These are phyloP conservation scores for Blastobasis adustella DNA, from an alignment of 2,888 invertebrate species.

Conservation along the genomic window DNA sequence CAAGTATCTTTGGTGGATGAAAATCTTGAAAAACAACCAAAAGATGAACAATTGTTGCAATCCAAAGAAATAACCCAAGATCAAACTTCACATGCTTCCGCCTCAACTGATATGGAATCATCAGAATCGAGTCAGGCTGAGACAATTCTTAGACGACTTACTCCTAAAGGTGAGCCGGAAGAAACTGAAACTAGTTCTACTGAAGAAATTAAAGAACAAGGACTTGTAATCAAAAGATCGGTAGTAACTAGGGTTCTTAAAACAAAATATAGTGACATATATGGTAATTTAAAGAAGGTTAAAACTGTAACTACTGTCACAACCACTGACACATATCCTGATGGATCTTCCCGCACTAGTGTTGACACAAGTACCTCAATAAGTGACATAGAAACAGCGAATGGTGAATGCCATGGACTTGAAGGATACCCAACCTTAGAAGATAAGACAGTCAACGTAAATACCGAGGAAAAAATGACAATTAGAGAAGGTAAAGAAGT, in stretches of 20 bases:
- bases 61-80: conserved; percentile 20
- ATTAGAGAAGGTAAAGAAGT: conserved; percentile 40
- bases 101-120: conserved; percentile 3
- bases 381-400: conserved; percentile 25
- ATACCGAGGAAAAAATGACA: conserved; percentile 38
- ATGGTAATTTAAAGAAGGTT: conserved; percentile 33
- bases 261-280: conserved; percentile 37
- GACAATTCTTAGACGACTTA: conserved; percentile 27
- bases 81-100: background rate
- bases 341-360: conserved; percentile 44
- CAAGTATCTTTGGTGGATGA: conserved; percentile 20
- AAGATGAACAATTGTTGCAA: conserved; percentile 20
- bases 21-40: conserved; percentile 5
- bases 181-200: conserved; percentile 30
- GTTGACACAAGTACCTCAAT: conserved; percentile 50
- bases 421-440: conserved; percentile 35
- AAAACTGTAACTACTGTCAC: conserved; percentile 46
- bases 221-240: conserved; percentile 33
- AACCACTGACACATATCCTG: conserved; percentile 56
- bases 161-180: conserved; percentile 27
- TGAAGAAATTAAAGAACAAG: conserved; percentile 35
- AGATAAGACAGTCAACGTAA: conserved; percentile 42
- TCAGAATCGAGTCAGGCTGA: conserved; percentile 23
- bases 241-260: conserved; percentile 40
- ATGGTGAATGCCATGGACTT: conserved; percentile 23